phyloP scores from a whole-genome alignment of 1,140 invertebrate genomes.

The Eumeta japonica region DNA sequence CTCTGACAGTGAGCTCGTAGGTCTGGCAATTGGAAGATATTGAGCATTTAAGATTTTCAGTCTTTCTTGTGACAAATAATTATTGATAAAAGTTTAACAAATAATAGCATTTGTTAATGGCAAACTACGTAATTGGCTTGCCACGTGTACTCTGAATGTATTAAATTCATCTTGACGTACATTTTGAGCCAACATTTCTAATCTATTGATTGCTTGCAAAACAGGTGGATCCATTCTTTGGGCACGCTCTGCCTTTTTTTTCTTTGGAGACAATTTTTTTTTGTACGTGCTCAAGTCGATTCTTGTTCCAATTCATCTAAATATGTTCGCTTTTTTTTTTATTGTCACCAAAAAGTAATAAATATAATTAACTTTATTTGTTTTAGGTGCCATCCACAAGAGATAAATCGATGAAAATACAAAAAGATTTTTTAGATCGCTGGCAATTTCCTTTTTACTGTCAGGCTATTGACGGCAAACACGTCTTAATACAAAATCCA shows the following conservation, averaged over 20 bases:
- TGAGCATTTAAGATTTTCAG: neutral
- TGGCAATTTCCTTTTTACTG: conserved; percentile 9
- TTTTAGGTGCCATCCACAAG: conserved; percentile 5
- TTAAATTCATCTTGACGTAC: neutral
- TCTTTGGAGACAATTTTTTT: conserved; percentile 1
- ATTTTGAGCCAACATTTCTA: neutral
- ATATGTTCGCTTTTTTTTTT: conserved; percentile 1
- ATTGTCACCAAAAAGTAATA: neutral
- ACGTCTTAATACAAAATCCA: conserved; percentile 9
- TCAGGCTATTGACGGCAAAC: conserved; percentile 8
- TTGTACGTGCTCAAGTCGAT: neutral
- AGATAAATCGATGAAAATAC: conserved; percentile 8
- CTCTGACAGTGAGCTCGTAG: neutral
- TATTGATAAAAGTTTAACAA: conserved; percentile 1
- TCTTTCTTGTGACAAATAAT: conserved; percentile 1
- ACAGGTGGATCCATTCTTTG: neutral
- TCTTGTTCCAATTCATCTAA: conserved; percentile 3
- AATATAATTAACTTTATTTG: conserved; percentile 2
- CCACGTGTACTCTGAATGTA: conserved; percentile 1
- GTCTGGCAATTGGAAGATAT: conserved; percentile 1
- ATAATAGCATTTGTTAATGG: conserved; percentile 1
- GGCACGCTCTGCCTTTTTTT: conserved; percentile 1
- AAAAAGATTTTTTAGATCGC: conserved; percentile 7
- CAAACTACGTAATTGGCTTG: conserved; percentile 1
- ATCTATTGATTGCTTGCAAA: conserved; percentile 1